Evolutionary conservation across 1,140 invertebrate genomes (phyloP).

Genomic region (Drosophila pseudoobscura): DNA sequence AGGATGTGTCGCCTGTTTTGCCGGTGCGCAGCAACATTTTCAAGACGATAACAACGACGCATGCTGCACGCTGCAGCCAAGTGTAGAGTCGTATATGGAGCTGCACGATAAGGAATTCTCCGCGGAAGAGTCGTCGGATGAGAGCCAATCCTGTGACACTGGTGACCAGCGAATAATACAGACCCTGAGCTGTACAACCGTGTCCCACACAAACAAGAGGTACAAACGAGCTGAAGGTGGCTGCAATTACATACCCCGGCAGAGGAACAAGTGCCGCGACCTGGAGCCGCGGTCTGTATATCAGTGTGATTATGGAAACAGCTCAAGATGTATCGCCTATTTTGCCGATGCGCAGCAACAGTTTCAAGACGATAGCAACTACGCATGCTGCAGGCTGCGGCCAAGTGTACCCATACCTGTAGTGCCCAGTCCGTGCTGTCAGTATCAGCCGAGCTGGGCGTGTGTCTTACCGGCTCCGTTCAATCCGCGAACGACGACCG

Average conservation of each 20-base stretch:
- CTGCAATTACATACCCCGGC: constrained; percentile 2
- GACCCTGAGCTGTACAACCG: background rate
- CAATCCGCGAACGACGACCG: constrained; percentile 16
- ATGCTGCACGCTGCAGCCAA: too few species aligned
- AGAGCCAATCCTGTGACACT: background rate
- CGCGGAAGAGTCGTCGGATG: constrained; percentile 3
- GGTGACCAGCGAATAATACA: background rate
- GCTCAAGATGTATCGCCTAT: background rate
- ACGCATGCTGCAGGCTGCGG: too few species aligned
- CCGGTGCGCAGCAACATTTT: too few species aligned
- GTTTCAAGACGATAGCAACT: too few species aligned
- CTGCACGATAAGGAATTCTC: background rate
- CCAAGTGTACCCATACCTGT: too few species aligned
- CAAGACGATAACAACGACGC: too few species aligned
- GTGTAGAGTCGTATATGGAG: background rate
- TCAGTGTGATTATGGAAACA: constrained; percentile 17
- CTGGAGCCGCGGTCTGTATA: constrained; percentile 9
- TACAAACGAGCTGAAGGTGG: constrained; percentile 14
- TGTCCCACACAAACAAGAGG: background rate
- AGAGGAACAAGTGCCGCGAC: background rate
- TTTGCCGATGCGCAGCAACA: too few species aligned
- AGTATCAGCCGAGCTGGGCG: too few species aligned
- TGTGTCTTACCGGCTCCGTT: too few species aligned
- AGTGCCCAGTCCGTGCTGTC: too few species aligned
- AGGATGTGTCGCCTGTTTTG: too few species aligned